These are phyloP conservation scores for Balaeniceps rex DNA, from an alignment of 2,113 vertebrate genomes.

Conservation along the genomic window DNA sequence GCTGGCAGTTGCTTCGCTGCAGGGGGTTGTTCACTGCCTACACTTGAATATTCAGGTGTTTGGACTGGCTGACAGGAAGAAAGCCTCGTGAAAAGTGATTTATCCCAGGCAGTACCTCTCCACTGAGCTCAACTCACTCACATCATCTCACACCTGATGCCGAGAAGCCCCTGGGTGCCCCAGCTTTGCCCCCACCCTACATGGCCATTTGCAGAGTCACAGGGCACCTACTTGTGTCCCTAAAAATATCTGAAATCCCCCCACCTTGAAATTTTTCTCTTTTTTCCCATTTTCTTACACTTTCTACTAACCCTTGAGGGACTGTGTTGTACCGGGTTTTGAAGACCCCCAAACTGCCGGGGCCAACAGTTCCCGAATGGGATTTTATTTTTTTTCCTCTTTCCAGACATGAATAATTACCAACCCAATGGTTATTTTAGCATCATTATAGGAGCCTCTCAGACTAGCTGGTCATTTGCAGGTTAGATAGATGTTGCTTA, in stretches of 20 bases:
- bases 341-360: background rate
- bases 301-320: background rate
- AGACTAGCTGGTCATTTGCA: slow-evolving; percentile 25
- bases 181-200: background rate
- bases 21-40: background rate
- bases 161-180: background rate
- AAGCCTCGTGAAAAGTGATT: background rate
- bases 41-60: background rate
- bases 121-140: rapidly evolving
- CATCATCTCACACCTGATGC: rapidly evolving
- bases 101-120: background rate
- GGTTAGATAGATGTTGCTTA: slow-evolving; percentile 19
- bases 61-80: background rate
- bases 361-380: background rate
- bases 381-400: background rate
- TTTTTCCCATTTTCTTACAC: background rate
- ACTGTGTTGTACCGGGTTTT: background rate
- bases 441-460: background rate
- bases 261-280: no score
- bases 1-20: background rate
- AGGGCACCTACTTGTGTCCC: background rate
- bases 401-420: background rate
- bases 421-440: background rate
- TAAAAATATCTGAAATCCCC: background rate
- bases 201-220: background rate